Evolutionary conservation across 2,797 vertebrate species (phyloP), one percentile per base, ranked within the genome.

Genomic region (Anableps anableps): DNA sequence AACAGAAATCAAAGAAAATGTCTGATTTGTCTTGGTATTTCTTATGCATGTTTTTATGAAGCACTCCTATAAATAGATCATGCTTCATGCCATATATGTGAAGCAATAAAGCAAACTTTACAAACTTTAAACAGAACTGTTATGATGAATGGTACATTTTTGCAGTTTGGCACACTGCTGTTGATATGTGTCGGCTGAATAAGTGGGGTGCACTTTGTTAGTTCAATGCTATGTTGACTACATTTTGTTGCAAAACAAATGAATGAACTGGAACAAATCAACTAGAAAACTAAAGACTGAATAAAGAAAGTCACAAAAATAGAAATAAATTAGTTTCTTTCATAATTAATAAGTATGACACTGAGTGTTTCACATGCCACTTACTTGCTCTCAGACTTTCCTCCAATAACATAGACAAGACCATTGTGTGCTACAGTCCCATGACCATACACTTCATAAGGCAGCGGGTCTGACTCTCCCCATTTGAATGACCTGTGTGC

Each of bases 391-490:
- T 95, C 94, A 81, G 97, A 96, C 93, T 99, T 99, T 88, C 99
- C 99, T 5, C 99, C 99, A 0, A 99, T 95, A 74, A 97, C 95
- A 0, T 99, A 99, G 72, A 99, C 80, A 0, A 97, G 95, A 3
- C 97, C 96, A 5, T 97, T 96, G 78, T 99, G 95, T 0, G 99
- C 98, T 0, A 99, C 95, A 4, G 97, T 97, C 0, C 95, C 93
- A 0, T 99, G 99, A 47, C 97, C 98, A 0, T 99, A 99, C 48
- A 98, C 98, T 0, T 94, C 79, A 0, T 98, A 99, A 0, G 97
- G 97, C 83, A 99, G 95, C 0, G 98, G 93, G 80, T 99, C 98
- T 0, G 97, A 97, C 85, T 99, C 98, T 0, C 98, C 99, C 99
- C 99, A 99, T 93, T 99, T 99, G 92, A 99, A 99, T 4, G 98